A percentile compares a stretch with the other conserved stretches of the same genome.
Conservation (phyloP, 2,113 vertebrate species). For the Pardalotus punctatus region DNA sequence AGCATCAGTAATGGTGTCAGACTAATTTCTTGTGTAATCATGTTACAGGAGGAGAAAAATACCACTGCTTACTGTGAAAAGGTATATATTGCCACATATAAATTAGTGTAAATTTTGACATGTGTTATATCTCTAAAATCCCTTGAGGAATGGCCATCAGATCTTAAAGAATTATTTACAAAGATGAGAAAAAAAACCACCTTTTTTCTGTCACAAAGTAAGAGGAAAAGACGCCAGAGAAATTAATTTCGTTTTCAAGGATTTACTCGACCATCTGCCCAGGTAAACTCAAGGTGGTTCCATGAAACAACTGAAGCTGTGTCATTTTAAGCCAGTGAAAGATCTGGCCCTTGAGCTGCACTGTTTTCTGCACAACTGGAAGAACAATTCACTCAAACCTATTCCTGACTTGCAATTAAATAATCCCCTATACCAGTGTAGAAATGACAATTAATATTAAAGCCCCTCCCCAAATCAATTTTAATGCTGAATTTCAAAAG, state of each 20-base stretch:
- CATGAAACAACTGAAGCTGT: not conserved
- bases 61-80: not conserved
- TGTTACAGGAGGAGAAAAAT: not conserved
- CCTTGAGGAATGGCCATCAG: not conserved
- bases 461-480: not conserved
- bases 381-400: not conserved
- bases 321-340: not conserved
- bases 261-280: not conserved
- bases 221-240: not conserved
- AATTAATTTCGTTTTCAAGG: not conserved
- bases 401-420: not conserved
- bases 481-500: not conserved
- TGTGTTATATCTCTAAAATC: not conserved
- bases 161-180: not conserved
- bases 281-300: not conserved
- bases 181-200: not conserved
- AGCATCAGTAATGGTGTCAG: not conserved
- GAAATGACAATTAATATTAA: not conserved
- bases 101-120: not conserved
- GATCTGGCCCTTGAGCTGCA: not conserved
- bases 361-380: not conserved
- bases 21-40: not conserved
- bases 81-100: not conserved
- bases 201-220: not conserved
- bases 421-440: not conserved